Evolutionary conservation across 2,113 vertebrate genomes (phyloP).

Genomic region (Rhinopomastus cyanomelas): DNA sequence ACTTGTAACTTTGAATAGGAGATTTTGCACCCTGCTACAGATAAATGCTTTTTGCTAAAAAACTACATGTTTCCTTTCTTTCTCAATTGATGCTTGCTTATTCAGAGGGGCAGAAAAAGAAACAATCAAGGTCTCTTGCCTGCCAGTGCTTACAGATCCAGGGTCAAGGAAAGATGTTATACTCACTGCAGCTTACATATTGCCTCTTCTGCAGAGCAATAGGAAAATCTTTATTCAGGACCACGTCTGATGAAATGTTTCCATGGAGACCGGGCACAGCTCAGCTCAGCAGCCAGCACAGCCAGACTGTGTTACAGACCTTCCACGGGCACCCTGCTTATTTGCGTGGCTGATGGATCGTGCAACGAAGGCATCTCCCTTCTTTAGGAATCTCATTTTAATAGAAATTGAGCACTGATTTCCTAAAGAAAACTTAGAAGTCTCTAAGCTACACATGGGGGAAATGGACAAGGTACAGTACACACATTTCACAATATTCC

Average conservation of each 20-base stretch:
- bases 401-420: background rate
- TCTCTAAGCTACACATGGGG: background rate
- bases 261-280: conserved; percentile 59
- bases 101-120: background rate
- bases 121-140: background rate
- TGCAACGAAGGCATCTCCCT: background rate
- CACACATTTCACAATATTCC: background rate
- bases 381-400: background rate
- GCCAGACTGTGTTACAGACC: background rate
- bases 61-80: background rate
- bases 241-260: conserved; percentile 40
- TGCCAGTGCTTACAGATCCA: background rate
- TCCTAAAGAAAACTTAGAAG: background rate
- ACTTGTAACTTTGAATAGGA: background rate
- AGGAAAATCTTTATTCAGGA: conserved; percentile 13
- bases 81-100: background rate
- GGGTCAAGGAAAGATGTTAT: background rate
- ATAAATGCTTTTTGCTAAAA: background rate
- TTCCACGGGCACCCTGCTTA: background rate
- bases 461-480: background rate
- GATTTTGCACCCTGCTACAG: background rate
- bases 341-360: rapidly evolving
- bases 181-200: background rate
- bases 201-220: background rate
- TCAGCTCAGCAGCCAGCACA: background rate